Base-by-base conservation (phyloP, 2,113 vertebrate genomes). In the Pelmatolapia mariae region DNA sequence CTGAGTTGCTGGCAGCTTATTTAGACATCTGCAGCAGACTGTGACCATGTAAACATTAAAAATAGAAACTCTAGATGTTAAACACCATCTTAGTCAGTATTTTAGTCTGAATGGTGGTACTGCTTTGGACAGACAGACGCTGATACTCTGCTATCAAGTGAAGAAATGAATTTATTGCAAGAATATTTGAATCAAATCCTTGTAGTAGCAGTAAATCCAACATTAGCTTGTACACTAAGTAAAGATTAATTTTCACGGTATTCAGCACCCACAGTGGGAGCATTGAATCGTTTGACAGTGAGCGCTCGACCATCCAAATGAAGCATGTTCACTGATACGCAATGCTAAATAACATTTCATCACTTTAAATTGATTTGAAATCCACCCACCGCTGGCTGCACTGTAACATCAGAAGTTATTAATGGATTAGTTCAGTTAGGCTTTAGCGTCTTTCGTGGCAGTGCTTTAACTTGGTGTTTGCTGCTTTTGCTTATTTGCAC, bases 401-500 rank as follows among this genome's bases (percentile, higher is more conserved):
- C 24, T 80, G 53, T 31, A 76, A 80, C 57, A 78, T 82, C 54
- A 59, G 6, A 59, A 61, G 24, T 50, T 81, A 15, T 76, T 45
- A 43, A 78, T 40, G 18, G 43, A 31, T 81, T 59, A 50, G 52
- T 43, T 88, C 40, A 54, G 33, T 85, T 40, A 54, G 9, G 26
- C 59, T 90, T 53, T 53, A 56, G 26, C 10, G 11, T 82, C 5
- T 85, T 71, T 26, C 22, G 57, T 78, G 61, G 87, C 54, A 26
- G 80, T 52, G 59, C 29, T 40, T 85, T 47, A 80, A 84, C 71
- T 76, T 86, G 53, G 31, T 82, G 87, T 87, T 83, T 87, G 92
- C 88, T 93, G 84, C 90, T 91, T 93, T 83, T 86, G 86, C 82
- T 90, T 83, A 79, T 90, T 86, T 94, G 89, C 89, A 92, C 33